These are phyloP conservation scores for Theristicus caerulescens DNA, from an alignment of 2,113 vertebrate species.

Conservation along the genomic window DNA sequence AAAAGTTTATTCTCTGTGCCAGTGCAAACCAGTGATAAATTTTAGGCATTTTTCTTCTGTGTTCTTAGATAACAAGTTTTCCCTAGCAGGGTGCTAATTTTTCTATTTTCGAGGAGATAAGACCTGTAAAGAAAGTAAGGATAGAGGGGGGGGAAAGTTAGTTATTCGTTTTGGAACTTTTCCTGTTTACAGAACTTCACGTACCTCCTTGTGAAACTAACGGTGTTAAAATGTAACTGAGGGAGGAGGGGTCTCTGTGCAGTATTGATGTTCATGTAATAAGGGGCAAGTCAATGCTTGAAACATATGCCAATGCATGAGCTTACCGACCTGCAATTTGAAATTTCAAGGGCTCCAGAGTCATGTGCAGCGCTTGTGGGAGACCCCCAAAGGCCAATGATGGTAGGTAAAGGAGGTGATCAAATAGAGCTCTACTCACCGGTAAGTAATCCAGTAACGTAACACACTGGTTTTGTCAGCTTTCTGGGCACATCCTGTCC, in stretches of 20 bases:
- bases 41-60: not conserved
- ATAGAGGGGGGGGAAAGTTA: accelerated
- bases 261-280: not conserved
- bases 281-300: constrained; percentile 61
- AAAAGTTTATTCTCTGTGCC: not conserved
- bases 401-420: constrained; percentile 31
- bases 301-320: constrained; percentile 38
- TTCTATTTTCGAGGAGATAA: not conserved
- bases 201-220: not conserved
- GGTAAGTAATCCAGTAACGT: not conserved
- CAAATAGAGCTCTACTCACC: not conserved
- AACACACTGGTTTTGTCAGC: not conserved
- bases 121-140: not conserved
- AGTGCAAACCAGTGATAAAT: not conserved
- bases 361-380: constrained; percentile 9
- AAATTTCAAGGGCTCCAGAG: constrained; percentile 52
- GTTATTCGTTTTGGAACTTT: not conserved
- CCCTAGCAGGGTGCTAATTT: not conserved
- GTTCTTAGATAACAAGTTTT: not conserved
- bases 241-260: not conserved
- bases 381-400: not conserved
- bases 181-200: not conserved
- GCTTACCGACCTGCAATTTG: constrained; percentile 56
- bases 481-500: not conserved
- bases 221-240: not conserved